Evolutionary conservation across 92 coral and sea anemone species (phyloP).

Genomic region (Siderastrea siderea): DNA sequence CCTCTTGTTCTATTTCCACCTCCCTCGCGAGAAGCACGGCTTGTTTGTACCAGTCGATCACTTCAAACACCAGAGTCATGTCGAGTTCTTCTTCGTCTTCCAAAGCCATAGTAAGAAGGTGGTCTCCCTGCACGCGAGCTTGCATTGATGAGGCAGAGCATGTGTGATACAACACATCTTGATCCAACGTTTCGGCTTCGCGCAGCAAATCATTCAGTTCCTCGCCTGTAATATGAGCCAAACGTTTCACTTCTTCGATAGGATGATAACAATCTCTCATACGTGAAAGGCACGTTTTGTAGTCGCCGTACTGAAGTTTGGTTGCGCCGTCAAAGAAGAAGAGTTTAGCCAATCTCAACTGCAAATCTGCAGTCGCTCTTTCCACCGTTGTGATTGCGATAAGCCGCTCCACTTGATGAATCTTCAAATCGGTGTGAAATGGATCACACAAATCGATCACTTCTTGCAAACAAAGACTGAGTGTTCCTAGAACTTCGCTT

Average conservation of each 20-base stretch:
- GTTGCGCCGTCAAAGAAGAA: constrained; percentile 84
- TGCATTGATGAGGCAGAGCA: constrained; percentile 89
- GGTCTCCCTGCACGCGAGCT: constrained; percentile 79
- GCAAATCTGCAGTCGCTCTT: constrained; percentile 53
- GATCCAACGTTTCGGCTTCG: constrained; percentile 65
- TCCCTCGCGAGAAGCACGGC: constrained; percentile 88
- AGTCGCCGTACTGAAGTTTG: constrained; percentile 71
- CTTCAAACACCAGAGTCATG: constrained; percentile 87
- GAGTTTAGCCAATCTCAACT: constrained; percentile 67
- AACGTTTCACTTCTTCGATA: constrained; percentile 85
- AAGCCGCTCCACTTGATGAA: constrained; percentile 48
- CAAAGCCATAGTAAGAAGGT: constrained; percentile 65
- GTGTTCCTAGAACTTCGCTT: constrained; percentile 55
- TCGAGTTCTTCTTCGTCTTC: constrained; percentile 80
- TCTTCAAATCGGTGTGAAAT: constrained; percentile 36
- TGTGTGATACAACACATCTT: constrained; percentile 76
- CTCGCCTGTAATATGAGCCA: constrained; percentile 33
- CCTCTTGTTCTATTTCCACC: constrained; percentile 90
- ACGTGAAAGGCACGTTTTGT: constrained; percentile 75
- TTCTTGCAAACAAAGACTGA: constrained; percentile 77
- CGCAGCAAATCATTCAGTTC: constrained; percentile 28
- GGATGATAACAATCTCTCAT: constrained; percentile 87
- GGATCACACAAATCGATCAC: constrained; percentile 52
- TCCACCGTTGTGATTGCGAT: constrained; percentile 32
- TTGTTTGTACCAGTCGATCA: constrained; percentile 92